Evolutionary conservation across 2,113 vertebrate genomes (phyloP), one percentile per base, ranked within the genome.

Genomic region (Otocyon megalotis): DNA sequence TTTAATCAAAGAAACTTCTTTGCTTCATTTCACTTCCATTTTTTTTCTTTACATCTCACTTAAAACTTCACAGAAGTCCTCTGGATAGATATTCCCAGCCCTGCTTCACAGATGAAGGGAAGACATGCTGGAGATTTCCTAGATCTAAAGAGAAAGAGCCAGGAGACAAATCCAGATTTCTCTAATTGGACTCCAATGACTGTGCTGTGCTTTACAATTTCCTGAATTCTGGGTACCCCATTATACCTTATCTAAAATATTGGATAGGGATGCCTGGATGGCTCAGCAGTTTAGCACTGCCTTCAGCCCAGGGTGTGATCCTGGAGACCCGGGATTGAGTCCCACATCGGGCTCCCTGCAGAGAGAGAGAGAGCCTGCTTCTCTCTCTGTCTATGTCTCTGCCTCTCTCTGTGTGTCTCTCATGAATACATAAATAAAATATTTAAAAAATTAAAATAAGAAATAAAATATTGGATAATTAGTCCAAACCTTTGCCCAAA

Each of bases 131-230:
- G 35, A 43, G 32, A 6, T 88, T 54, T 74, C 30, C 32, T 35
- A 53, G 58, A 76, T 67, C 4, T 4, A 9, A 62, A 82, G 10
- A 79, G 30, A 13, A 63, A n/a, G 14, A 20, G n/a, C 71, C 69
- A 79, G 60, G 53, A 48, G 24, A 15, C n/a, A 92, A 88, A 96
- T 32, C n/a, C 43, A 84, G 69, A 65, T 88, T 90, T 83, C 43
- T 84, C n/a, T 58, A 53, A n/a, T 32, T 20, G 15, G 32, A 62
- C 54, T 84, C 28, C 48, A 72, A 37, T 10, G 9, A 3, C 28
- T 35, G n/a, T 22, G 4, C 35, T 88, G 11, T 37, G 24, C 19
- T 79, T 56, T 72, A 28, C 50, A 50, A 32, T 79, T 43, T 56
- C 83, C 88, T 89, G 79, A 83, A 22, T 88, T 88, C 54, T 37